Percentiles rank a stretch among this genome's conserved stretches.
phyloP scores from a whole-genome alignment of 2,113 vertebrate genomes.

The Poicephalus gulielmi region DNA sequence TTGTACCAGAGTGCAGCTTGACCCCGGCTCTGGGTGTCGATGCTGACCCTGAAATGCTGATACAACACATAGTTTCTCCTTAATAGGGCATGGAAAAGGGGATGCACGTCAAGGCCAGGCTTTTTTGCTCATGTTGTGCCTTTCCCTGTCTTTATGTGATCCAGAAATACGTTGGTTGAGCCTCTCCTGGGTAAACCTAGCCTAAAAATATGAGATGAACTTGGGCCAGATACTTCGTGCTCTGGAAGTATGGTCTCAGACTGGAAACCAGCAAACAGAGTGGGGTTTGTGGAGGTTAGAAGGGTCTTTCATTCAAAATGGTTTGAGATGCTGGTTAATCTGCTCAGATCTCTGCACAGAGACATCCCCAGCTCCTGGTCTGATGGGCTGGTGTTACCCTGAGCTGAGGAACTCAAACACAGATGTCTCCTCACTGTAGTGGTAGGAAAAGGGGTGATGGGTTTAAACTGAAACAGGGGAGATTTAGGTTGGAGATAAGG shows the following conservation, averaged over 20 bases:
- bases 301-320: not conserved
- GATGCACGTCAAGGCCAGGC: not conserved
- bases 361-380: not conserved
- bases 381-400: not conserved
- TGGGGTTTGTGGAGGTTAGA: not conserved
- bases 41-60: slow-evolving; percentile 24
- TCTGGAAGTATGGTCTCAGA: not conserved
- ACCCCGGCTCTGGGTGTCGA: not conserved
- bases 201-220: not conserved
- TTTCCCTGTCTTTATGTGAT: not conserved
- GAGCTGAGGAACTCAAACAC: not conserved
- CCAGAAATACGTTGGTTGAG: not conserved
- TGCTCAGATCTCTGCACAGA: not conserved
- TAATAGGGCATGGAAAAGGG: slow-evolving; percentile 12
- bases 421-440: not conserved
- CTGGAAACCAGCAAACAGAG: not conserved
- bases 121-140: not conserved
- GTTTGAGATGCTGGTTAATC: not conserved
- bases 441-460: not conserved
- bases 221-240: not conserved
- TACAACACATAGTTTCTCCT: slow-evolving; percentile 47
- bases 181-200: not conserved
- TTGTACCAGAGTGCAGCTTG: not conserved
- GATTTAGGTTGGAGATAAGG: not conserved
- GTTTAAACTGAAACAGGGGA: not conserved